Evolutionary conservation across 1,140 invertebrate species (phyloP).

Genomic region (Lerema accius): DNA sequence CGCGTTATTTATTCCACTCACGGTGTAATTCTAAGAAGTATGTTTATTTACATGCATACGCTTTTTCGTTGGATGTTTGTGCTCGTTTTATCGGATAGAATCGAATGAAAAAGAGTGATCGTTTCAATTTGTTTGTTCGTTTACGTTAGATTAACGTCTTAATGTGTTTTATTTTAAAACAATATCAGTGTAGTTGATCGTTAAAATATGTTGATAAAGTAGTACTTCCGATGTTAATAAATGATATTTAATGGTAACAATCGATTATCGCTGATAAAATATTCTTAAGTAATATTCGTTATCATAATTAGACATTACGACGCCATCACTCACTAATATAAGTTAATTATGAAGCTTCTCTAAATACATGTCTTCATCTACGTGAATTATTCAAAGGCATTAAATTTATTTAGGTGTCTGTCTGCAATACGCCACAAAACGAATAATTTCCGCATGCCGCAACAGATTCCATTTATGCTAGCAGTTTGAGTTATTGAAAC

Average conservation of each 20-base stretch:
- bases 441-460: slow-evolving; percentile 14
- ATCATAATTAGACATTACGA: too few relatives aligned
- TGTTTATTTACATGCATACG: slow-evolving; percentile 75
- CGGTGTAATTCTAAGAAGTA: slow-evolving; percentile 71
- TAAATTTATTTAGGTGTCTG: slow-evolving; percentile 5
- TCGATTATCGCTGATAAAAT: too few relatives aligned
- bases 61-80: slow-evolving; percentile 68
- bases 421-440: slow-evolving; percentile 21
- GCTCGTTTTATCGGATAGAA: slow-evolving; percentile 63
- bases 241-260: too few relatives aligned
- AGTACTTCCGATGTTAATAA: too few relatives aligned
- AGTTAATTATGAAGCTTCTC: slow-evolving; percentile 34
- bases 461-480: slow-evolving; percentile 33
- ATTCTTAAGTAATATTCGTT: too few relatives aligned
- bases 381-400: not conserved
- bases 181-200: too few relatives aligned
- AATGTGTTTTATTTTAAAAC: slow-evolving; percentile 13
- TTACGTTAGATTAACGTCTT: slow-evolving; percentile 36
- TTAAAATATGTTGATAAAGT: too few relatives aligned
- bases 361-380: not conserved
- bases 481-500: slow-evolving; percentile 33
- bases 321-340: too few relatives aligned
- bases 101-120: slow-evolving; percentile 57
- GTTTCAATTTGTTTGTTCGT: slow-evolving; percentile 41
- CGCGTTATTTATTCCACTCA: slow-evolving; percentile 73